phyloP scores from a whole-genome alignment of 1,140 invertebrate species.

The Oryzaephilus surinamensis region DNA sequence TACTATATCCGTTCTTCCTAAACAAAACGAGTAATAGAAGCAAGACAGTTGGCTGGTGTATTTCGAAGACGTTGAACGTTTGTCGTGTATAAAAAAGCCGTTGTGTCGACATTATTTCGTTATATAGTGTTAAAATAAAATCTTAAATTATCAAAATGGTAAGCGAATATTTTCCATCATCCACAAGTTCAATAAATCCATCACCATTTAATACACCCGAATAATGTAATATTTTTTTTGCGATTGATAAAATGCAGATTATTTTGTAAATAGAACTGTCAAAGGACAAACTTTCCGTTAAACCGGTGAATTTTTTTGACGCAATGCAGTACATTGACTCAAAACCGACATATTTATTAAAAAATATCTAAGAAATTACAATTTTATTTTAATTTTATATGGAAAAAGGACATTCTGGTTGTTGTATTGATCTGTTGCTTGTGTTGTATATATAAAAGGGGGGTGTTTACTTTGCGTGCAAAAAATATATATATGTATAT shows the following conservation, averaged over 20 bases:
- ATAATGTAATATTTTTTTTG: too few species aligned
- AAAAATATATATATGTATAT: too few species aligned
- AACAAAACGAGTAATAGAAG: conserved; percentile 28
- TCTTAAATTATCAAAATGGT: conserved; percentile 43
- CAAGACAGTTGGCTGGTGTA: conserved; percentile 44
- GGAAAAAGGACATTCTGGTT: too few species aligned
- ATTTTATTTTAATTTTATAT: too few species aligned
- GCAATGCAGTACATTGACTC: conserved; percentile 31
- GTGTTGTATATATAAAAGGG: too few species aligned
- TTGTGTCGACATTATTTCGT: conserved; percentile 21
- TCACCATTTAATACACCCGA: too few species aligned
- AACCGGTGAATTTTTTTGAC: conserved; percentile 28
- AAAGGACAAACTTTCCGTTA: conserved; percentile 15
- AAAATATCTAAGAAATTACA: too few species aligned
- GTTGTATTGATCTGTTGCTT: conserved; percentile 27
- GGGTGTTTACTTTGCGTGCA: conserved; percentile 24
- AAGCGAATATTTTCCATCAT: conserved; percentile 40
- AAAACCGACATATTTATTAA: too few species aligned
- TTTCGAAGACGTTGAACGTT: too few species aligned
- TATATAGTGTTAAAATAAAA: conserved; percentile 18
- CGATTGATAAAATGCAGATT: too few species aligned
- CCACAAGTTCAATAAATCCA: conserved; percentile 8
- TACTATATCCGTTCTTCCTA: conserved; percentile 15
- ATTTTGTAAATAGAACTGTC: conserved; percentile 23
- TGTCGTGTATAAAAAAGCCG: conserved; percentile 39